A percentile compares a stretch with the other conserved stretches of the same genome.
Conservation (phyloP, 2,888 invertebrate genomes). For the Archips crataeganus region DNA sequence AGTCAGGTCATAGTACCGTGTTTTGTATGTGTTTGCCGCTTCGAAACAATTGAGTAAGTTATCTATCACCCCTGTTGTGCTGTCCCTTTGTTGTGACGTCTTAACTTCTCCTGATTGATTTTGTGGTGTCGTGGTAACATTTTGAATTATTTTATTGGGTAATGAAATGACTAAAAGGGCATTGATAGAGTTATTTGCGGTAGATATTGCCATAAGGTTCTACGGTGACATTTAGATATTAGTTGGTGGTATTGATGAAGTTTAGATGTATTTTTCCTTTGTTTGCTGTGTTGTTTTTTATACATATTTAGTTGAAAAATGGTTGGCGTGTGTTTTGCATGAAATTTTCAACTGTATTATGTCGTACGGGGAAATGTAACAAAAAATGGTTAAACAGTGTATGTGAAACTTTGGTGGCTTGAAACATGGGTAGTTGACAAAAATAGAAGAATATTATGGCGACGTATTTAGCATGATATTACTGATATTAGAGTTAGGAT, state of each 20-base stretch:
- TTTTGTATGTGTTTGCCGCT: background rate
- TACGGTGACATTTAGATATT: background rate
- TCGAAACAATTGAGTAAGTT: constrained; percentile 24
- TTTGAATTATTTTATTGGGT: background rate
- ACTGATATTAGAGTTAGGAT: too few relatives aligned
- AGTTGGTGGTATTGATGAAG: background rate
- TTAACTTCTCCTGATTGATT: constrained; percentile 26
- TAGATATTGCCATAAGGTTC: background rate
- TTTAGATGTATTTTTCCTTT: background rate
- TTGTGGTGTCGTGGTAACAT: constrained; percentile 34
- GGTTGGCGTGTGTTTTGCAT: constrained; percentile 20
- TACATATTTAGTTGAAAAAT: background rate
- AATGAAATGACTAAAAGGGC: too few relatives aligned
- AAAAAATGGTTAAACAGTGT: too few relatives aligned
- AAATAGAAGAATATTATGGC: too few relatives aligned
- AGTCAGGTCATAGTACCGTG: background rate
- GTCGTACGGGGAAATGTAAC: too few relatives aligned
- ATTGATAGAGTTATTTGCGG: background rate
- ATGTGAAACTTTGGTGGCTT: too few relatives aligned
- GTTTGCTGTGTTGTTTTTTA: background rate
- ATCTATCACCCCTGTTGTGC: constrained; percentile 18
- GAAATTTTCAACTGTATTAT: background rate
- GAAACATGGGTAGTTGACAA: too few relatives aligned
- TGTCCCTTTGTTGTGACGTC: constrained; percentile 21
- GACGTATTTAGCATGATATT: too few relatives aligned